Base-by-base conservation (phyloP, 1,140 invertebrate species). In the Apocrypta bakeri region DNA sequence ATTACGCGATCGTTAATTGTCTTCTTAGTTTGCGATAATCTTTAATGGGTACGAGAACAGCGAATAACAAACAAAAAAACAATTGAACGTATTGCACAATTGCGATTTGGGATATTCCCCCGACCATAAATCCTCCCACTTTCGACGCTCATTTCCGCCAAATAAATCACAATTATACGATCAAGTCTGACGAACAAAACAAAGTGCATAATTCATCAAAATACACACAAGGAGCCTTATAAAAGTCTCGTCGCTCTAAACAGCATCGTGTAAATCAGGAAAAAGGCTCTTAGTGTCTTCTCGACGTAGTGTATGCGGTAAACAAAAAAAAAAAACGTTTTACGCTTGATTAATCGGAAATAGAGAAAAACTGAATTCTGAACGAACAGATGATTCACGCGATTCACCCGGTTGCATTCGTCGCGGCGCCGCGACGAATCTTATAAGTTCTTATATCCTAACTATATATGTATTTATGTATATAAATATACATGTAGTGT, bases 121-220 rank as follows among this genome's bases (percentile, higher is more conserved):
- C 48, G 48, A n/a, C 37, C 24, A 40, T 40, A 56, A 74, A 56
- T 74, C 72, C 42, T 56, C 72, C 42, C 25, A 27, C 72, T 42
- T 73, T 42, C 33, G 33, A 31, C 71, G 37, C 29, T 25, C 56
- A 33, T 64, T 76, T 76, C 74, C 74, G 74, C 21, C 29, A 14
- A 33, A 48, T 80, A 80, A 73, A 80, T 80, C 27, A 40, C 48
- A 63, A 80, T 63, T 56, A 56, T 17, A 56, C 48, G 17, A 56
- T 56, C 17, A 17, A 42, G 40, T 1, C 63, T 11, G 66, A 68
- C 12, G 8, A 40, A 14, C 1, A 12, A 31, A n/a, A 78, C 64
- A 40, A 37, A 40, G 27, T n/a, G 27, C 31, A 24, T 12, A 66
- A 66, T 66, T 66, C 3, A 29, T 14, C 1, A 66, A 66, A 9